These are phyloP conservation scores for Eucidaris tribuloides DNA, from an alignment of 35 echinoderm and acorn worm species.

Conservation along the genomic window DNA sequence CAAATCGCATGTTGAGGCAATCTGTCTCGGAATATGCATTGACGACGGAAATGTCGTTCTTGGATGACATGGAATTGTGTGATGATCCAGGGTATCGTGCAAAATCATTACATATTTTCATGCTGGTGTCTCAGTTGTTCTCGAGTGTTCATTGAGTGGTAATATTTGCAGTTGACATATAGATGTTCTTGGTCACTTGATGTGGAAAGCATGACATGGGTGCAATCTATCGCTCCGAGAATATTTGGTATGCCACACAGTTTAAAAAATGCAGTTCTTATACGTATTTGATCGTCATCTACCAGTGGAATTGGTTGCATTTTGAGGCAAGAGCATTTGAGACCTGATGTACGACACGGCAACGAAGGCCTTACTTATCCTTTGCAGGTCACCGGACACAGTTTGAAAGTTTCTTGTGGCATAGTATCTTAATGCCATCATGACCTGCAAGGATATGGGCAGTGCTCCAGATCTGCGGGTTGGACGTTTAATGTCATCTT, in stretches of 20 bases:
- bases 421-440: too few relatives aligned
- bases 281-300: neutral
- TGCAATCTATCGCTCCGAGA: neutral
- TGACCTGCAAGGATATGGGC: too few relatives aligned
- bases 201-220: neutral
- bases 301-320: neutral
- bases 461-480: too few relatives aligned
- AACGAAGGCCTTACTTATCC: neutral
- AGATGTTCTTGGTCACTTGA: neutral
- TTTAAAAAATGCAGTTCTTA: neutral
- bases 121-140: neutral
- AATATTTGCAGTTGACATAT: constrained; percentile 6
- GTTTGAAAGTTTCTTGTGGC: too few relatives aligned
- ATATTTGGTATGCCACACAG: neutral
- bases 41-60: too few relatives aligned
- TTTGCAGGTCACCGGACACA: too few relatives aligned
- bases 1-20: too few relatives aligned
- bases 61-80: too few relatives aligned
- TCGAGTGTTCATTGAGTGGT: constrained; percentile 7
- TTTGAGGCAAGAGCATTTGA: neutral
- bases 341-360: neutral
- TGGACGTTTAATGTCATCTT: too few relatives aligned
- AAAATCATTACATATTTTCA: neutral
- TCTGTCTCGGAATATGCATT: too few relatives aligned
- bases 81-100: neutral